These are phyloP conservation scores for Pachliopta kotzebuea DNA, from an alignment of 2,888 invertebrate genomes.

Conservation along the genomic window DNA sequence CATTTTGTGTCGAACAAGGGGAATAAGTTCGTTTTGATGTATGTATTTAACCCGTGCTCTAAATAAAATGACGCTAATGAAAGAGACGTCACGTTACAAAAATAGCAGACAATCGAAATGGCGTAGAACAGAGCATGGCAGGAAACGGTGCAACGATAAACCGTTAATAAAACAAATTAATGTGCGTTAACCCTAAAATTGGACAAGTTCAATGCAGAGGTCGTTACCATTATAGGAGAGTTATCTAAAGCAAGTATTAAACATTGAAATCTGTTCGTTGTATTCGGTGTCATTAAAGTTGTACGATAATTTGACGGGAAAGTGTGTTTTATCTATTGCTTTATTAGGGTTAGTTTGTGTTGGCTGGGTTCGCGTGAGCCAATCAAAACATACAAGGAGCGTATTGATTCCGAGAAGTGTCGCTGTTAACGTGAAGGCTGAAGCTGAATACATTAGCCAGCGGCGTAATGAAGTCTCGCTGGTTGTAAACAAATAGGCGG, in stretches of 20 bases:
- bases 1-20: neutral
- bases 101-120: slow-evolving; percentile 55
- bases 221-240: slow-evolving; percentile 78
- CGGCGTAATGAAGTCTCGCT: slow-evolving; percentile 80
- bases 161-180: slow-evolving; percentile 78
- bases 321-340: slow-evolving; percentile 55
- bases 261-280: slow-evolving; percentile 79
- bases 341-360: slow-evolving; percentile 55
- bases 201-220: slow-evolving; percentile 79
- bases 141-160: slow-evolving; percentile 75
- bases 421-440: slow-evolving; percentile 81
- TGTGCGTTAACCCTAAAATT: slow-evolving; percentile 77
- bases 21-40: neutral
- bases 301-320: slow-evolving; percentile 45
- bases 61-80: slow-evolving; percentile 18
- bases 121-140: slow-evolving; percentile 58
- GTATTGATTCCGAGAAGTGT: slow-evolving; percentile 81
- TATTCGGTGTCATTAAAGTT: slow-evolving; percentile 76
- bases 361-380: slow-evolving; percentile 56
- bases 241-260: slow-evolving; percentile 74
- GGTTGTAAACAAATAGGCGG: slow-evolving; percentile 77
- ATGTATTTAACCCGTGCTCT: slow-evolving; percentile 12
- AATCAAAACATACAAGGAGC: slow-evolving; percentile 81
- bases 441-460: slow-evolving; percentile 81
- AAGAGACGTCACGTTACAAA: slow-evolving; percentile 33